Evolutionary conservation across 2,113 vertebrate species (phyloP).

Genomic region (Eretmodus cyanostictus): DNA sequence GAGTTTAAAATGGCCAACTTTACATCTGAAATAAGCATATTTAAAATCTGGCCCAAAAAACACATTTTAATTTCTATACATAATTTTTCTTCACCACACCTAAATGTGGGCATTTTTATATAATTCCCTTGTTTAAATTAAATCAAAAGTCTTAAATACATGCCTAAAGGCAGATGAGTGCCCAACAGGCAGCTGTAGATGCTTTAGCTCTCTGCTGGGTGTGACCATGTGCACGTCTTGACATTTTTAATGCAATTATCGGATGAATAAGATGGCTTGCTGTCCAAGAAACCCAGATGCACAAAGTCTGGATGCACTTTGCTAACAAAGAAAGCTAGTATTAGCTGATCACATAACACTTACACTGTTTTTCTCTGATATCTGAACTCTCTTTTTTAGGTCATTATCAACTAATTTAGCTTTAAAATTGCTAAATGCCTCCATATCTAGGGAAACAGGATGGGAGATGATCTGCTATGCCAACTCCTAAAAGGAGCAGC

Average conservation of each 20-base stretch:
- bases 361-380: not conserved
- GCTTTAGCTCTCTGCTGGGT: not conserved
- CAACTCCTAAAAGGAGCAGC: accelerated
- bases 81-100: not conserved
- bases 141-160: not conserved
- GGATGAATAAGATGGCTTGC: not conserved
- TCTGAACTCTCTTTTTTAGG: not conserved
- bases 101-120: not conserved
- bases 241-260: not conserved
- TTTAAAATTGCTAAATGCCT: not conserved
- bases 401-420: not conserved
- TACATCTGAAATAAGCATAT: not conserved
- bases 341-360: not conserved
- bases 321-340: not conserved
- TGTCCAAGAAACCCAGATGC: not conserved
- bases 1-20: not conserved
- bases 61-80: not conserved
- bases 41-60: not conserved
- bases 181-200: not conserved
- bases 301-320: not conserved
- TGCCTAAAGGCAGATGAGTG: not conserved
- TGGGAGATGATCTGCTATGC: not conserved
- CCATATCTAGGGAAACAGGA: no score
- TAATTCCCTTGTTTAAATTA: not conserved
- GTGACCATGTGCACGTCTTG: not conserved